Evolutionary conservation across 2,888 invertebrate genomes (phyloP).

Genomic region (Drosophila ustulata): DNA sequence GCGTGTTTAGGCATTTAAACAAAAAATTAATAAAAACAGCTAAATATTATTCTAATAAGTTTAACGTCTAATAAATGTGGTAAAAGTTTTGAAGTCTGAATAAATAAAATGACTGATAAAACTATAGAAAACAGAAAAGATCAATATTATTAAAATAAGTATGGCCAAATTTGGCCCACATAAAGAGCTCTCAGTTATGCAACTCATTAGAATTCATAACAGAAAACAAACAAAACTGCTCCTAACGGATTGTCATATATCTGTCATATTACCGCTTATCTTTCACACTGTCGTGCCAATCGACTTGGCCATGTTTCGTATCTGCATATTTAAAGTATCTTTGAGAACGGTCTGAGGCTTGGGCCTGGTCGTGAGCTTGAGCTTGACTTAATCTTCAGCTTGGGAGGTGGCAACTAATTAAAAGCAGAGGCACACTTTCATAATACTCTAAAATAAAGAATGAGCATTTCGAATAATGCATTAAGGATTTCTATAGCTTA

Average conservation of each 20-base stretch:
- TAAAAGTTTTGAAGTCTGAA: background rate
- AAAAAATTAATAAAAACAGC: background rate
- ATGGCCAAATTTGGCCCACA: slow-evolving; percentile 42
- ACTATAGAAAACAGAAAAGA: background rate
- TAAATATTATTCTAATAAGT: background rate
- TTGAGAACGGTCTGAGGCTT: background rate
- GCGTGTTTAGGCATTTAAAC: background rate
- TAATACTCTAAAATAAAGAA: slow-evolving; percentile 18
- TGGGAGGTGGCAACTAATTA: slow-evolving; percentile 62
- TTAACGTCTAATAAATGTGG: background rate
- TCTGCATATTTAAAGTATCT: slow-evolving; percentile 14
- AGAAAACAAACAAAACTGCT: slow-evolving; percentile 50
- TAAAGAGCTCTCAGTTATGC: slow-evolving; percentile 53
- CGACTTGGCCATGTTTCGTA: slow-evolving; percentile 30
- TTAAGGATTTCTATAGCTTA: background rate
- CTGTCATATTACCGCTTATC: slow-evolving; percentile 68
- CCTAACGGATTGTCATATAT: slow-evolving; percentile 64
- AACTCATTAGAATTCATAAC: slow-evolving; percentile 54
- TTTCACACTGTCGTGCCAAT: slow-evolving; percentile 59
- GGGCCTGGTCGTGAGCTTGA: slow-evolving; percentile 18
- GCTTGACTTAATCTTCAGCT: slow-evolving; percentile 12
- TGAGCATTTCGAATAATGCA: background rate
- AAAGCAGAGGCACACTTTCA: slow-evolving; percentile 25
- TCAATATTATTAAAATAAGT: slow-evolving; percentile 10
- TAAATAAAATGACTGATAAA: background rate